phyloP scores from a whole-genome alignment of 2,113 vertebrate genomes.

The Chelonoidis abingdonii region DNA sequence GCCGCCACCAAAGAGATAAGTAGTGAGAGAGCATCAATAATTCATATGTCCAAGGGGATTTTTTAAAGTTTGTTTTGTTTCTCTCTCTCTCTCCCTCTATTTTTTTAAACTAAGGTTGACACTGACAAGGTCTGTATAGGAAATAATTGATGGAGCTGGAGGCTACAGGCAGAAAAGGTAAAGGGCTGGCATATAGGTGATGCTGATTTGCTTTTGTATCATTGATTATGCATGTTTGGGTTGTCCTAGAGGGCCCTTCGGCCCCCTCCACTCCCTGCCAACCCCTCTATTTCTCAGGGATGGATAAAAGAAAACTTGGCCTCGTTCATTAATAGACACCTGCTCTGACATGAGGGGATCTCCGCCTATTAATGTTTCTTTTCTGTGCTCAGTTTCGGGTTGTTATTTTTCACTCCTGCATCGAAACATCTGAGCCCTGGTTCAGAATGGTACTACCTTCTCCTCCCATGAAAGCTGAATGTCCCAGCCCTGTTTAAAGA shows the following conservation, averaged over 20 bases:
- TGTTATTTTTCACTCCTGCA: neutral
- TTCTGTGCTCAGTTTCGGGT: accelerated
- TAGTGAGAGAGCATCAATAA: neutral
- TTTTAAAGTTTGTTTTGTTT: neutral
- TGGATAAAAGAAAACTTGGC: neutral
- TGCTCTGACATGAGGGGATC: neutral
- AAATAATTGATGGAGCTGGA: neutral
- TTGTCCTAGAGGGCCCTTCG: neutral
- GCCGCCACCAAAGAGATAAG: neutral
- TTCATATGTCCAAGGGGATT: neutral
- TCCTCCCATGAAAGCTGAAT: neutral
- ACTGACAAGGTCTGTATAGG: neutral
- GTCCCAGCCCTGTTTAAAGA: neutral
- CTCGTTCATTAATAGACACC: too few relatives aligned
- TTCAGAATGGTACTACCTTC: neutral
- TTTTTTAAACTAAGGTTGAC: neutral
- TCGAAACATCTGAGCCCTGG: neutral
- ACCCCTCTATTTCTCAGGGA: neutral
- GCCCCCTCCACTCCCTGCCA: neutral
- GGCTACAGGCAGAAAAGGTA: neutral
- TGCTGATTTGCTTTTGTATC: neutral
- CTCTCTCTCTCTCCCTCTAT: neutral
- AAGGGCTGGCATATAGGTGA: neutral
- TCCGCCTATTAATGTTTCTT: neutral
- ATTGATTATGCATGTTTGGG: neutral